A percentile compares a stretch with the other conserved stretches of the same genome.
These are phyloP conservation scores for Craseonycteris thonglongyai DNA, from an alignment of 2,113 vertebrate genomes.

Conservation along the genomic window DNA sequence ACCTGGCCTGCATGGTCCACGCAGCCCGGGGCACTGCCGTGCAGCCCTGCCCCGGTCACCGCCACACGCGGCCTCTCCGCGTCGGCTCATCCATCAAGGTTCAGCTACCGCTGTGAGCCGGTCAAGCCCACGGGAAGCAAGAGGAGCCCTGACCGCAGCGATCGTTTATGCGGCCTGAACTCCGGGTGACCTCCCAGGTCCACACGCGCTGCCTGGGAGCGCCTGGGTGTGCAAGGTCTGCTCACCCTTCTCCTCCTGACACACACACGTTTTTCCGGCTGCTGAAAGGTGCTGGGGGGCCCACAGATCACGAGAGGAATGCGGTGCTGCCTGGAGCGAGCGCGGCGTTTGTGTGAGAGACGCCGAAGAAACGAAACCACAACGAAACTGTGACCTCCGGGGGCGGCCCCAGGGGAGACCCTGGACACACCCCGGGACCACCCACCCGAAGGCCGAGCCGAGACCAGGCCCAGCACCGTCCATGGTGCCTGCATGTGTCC, in stretches of 20 bases:
- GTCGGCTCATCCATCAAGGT: slow-evolving; percentile 96
- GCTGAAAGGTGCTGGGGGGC: slow-evolving; percentile 22
- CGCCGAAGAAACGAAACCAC: slow-evolving; percentile 38
- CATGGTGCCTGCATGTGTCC: no score
- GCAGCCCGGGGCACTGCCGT: slow-evolving; percentile 78
- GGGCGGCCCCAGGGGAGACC: slow-evolving; percentile 59
- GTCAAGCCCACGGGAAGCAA: slow-evolving; percentile 87
- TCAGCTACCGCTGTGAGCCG: slow-evolving; percentile 92
- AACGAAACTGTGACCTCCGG: background rate
- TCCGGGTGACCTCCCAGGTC: slow-evolving; percentile 88
- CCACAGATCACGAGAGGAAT: accelerated
- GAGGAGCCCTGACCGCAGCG: slow-evolving; percentile 85
- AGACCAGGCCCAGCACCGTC: no score
- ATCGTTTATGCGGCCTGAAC: slow-evolving; percentile 96
- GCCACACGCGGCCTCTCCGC: slow-evolving; percentile 91
- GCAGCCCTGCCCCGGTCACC: slow-evolving; percentile 77
- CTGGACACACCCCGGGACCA: no score
- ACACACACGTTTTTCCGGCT: background rate
- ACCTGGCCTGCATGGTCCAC: slow-evolving; percentile 75
- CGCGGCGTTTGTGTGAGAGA: slow-evolving; percentile 42
- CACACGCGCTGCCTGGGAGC: slow-evolving; percentile 83
- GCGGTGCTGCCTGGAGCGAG: accelerated
- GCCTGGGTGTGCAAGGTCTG: slow-evolving; percentile 64
- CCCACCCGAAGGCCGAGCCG: no score
- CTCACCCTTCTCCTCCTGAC: background rate